Conservation (phyloP, 2,113 vertebrate genomes). For the Halichoeres trimaculatus region DNA sequence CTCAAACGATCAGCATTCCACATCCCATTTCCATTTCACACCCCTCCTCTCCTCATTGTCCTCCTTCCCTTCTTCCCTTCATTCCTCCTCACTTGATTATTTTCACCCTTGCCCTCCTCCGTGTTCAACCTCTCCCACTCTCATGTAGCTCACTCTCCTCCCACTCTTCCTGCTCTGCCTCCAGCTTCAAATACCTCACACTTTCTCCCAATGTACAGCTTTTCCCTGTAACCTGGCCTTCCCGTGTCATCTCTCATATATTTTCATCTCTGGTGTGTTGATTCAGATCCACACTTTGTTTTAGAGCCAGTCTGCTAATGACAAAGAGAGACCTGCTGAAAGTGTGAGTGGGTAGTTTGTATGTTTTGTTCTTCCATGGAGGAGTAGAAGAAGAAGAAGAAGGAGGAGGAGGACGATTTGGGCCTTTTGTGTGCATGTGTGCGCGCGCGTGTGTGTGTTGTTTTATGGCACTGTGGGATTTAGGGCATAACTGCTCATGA, state of each 20-base stretch:
- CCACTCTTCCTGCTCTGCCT: conserved; percentile 68
- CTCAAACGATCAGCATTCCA: not conserved
- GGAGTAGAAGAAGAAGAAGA: conserved; percentile 12
- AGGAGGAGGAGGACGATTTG: conserved; percentile 26
- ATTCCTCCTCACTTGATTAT: conserved; percentile 61
- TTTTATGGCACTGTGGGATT: conserved; percentile 44
- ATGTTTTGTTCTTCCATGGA: conserved; percentile 49
- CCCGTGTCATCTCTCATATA: conserved; percentile 21
- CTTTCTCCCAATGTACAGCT: conserved; percentile 15
- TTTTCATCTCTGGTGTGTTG: not conserved
- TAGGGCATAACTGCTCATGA: conserved; percentile 46
- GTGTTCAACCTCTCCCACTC: conserved; percentile 70
- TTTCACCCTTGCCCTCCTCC: conserved; percentile 72
- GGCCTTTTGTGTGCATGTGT: conserved; percentile 24
- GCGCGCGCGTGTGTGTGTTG: conserved; percentile 18
- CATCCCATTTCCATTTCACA: conserved; percentile 38
- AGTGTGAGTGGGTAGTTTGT: conserved; percentile 51
- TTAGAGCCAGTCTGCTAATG: conserved; percentile 17
- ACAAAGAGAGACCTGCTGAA: conserved; percentile 19
- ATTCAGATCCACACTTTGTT: conserved; percentile 18
- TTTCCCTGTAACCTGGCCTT: conserved; percentile 28
- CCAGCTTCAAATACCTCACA: conserved; percentile 68
- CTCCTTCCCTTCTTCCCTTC: conserved; percentile 13
- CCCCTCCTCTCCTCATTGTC: conserved; percentile 1
- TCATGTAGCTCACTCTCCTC: conserved; percentile 59